Conservation (phyloP, 1,140 invertebrate species). For the Pseudomyrmex gracilis region DNA sequence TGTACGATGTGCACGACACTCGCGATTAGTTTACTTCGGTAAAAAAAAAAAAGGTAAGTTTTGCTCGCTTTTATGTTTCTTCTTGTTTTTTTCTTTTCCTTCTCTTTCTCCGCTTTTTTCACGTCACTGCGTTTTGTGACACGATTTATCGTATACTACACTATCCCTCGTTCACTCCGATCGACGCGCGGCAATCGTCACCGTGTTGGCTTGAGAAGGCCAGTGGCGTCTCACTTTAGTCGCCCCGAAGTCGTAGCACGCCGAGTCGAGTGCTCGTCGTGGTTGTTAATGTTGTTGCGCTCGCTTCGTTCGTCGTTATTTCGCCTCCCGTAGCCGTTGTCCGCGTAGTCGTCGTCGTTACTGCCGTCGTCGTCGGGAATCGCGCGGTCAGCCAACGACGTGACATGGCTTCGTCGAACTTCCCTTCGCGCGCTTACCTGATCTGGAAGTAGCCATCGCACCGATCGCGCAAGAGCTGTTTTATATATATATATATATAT, state of each 20-base stretch:
- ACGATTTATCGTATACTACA: slow-evolving; percentile 74
- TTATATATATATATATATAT: neutral
- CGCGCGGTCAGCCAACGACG: slow-evolving; percentile 44
- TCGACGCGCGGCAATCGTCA: slow-evolving; percentile 10
- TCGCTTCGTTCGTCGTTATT: slow-evolving; percentile 52
- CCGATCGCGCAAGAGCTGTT: slow-evolving; percentile 28
- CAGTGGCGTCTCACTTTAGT: slow-evolving; percentile 47
- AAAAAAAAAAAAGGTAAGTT: too few species aligned
- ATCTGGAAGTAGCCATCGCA: slow-evolving; percentile 66
- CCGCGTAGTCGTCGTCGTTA: slow-evolving; percentile 40
- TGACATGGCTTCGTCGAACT: slow-evolving; percentile 67
- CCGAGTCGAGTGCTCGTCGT: slow-evolving; percentile 59
- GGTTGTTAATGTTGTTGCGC: slow-evolving; percentile 60
- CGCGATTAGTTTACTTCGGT: slow-evolving; percentile 27
- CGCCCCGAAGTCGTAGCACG: slow-evolving; percentile 61
- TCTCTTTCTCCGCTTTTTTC: slow-evolving; percentile 74
- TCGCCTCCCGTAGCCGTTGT: slow-evolving; percentile 41
- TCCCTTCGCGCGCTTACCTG: slow-evolving; percentile 53
- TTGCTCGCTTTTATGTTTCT: neutral
- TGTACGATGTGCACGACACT: slow-evolving; percentile 5
- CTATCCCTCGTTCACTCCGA: slow-evolving; percentile 12
- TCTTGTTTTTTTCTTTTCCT: slow-evolving; percentile 54
- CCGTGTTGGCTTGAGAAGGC: slow-evolving; percentile 48
- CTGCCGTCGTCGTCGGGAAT: slow-evolving; percentile 45
- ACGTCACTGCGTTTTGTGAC: slow-evolving; percentile 75